phyloP scores from a whole-genome alignment of 2,113 vertebrate genomes.

The Lipotes vexillifer region DNA sequence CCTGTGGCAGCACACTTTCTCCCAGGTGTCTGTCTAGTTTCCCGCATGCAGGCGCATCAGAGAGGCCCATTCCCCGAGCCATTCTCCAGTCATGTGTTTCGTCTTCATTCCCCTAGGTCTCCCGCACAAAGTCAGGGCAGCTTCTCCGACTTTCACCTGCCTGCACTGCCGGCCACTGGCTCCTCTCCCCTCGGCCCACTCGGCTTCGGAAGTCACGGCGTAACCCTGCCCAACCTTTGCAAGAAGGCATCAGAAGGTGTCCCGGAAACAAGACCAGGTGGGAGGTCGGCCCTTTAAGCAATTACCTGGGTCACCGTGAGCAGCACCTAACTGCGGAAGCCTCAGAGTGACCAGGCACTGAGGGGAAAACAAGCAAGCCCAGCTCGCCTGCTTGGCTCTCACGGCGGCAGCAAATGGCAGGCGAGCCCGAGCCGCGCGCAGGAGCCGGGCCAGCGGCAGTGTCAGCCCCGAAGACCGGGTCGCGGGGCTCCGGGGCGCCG shows the following conservation, averaged over 20 bases:
- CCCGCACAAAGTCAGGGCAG: background rate
- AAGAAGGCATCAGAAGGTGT: slow-evolving; percentile 52
- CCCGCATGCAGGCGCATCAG: fast-evolving
- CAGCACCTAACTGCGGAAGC: background rate
- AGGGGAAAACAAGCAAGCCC: background rate
- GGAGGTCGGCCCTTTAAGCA: background rate
- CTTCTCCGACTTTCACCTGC: slow-evolving; percentile 36
- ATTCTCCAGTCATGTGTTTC: background rate
- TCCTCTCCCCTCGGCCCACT: slow-evolving; percentile 25
- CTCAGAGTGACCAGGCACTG: background rate
- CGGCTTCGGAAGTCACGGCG: background rate
- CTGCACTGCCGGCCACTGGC: background rate
- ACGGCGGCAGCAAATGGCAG: slow-evolving; percentile 52
- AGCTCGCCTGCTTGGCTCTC: background rate
- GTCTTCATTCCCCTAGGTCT: background rate
- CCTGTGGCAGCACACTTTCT: background rate
- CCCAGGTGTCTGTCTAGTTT: background rate
- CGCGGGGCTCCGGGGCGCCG: background rate
- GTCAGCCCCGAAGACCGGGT: background rate
- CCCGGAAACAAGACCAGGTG: background rate
- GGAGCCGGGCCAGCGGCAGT: background rate
- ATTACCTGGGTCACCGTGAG: background rate
- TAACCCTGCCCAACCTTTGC: slow-evolving; percentile 54
- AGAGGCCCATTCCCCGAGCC: background rate
- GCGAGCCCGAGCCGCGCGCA: slow-evolving; percentile 12